Base-by-base conservation (phyloP, 1,140 invertebrate species). In the Trichoplusia ni region DNA sequence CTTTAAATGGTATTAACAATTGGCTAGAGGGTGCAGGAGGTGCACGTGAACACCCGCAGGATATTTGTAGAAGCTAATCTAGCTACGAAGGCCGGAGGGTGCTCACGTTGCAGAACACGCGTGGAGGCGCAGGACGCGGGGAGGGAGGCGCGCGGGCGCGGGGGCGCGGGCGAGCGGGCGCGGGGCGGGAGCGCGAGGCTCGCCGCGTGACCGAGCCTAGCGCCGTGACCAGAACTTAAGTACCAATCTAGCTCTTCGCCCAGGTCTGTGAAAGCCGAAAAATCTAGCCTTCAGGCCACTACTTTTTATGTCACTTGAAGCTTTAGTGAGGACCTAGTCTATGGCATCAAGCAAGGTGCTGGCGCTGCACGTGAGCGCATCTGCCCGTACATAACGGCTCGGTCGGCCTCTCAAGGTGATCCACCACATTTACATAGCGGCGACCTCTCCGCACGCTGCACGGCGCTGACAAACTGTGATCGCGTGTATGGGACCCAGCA, bases 371-470 rank as follows among this genome's bases (percentile, higher is more conserved):
- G n/a, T n/a, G n/a, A n/a, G n/a, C n/a, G n/a, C n/a, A n/a, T n/a
- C n/a, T n/a, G n/a, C n/a, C n/a, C n/a, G n/a, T n/a, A n/a, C n/a
- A n/a, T n/a, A n/a, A 25, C 46, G 11, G 25, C 29, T n/a, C 46
- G 46, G n/a, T n/a, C 46, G 46, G 46, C 46, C 46, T 49, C 46
- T 49, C 46, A 49, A 49, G 46, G 46, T 25, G 14, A 31, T 7
- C 46, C 46, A 18, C 31, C 46, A 33, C 54, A 40, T 59, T 31
- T 29, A 51, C 27, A 59, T 40, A 51, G n/a, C 62, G 56, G 59
- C 64, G 63, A 62, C 64, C 29, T 7, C 8, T 16, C 25, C 19
- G 38, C 18, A 51, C 54, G 35, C 47, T 42, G 38, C 16, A 4
- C 21, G 40, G 14, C 25, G 13, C 42, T 25, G n/a, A n/a, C 23